Conservation (phyloP, 2,797 vertebrate species). For the Podarcis lilfordi region DNA sequence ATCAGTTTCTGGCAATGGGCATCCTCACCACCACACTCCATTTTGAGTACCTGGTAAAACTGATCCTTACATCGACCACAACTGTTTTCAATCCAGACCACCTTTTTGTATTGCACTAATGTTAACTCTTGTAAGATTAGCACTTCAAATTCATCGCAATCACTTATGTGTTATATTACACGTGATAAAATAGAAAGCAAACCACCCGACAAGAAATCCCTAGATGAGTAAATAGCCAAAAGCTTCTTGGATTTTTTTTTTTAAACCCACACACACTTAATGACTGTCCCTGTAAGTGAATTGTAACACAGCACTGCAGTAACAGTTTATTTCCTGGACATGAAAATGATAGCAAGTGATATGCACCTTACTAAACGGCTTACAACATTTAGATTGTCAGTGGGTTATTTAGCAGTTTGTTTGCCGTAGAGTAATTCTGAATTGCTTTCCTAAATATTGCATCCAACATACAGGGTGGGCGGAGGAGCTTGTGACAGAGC, state of each 20-base stretch:
- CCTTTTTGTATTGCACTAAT: neutral
- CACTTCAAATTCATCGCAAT: neutral
- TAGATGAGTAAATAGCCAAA: neutral
- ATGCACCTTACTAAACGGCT: neutral
- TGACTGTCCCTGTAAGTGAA: neutral
- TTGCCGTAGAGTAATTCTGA: neutral
- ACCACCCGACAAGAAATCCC: neutral
- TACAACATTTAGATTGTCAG: neutral
- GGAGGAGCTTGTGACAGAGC: neutral
- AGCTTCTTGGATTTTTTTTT: too few relatives aligned
- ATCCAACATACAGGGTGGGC: neutral
- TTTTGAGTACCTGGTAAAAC: neutral
- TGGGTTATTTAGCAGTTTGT: neutral
- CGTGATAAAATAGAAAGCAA: neutral
- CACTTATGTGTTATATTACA: neutral
- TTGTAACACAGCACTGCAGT: neutral
- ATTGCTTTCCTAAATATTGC: neutral
- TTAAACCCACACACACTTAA: neutral
- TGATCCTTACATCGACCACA: neutral
- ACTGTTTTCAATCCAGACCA: neutral
- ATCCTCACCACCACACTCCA: neutral
- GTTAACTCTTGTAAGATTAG: neutral
- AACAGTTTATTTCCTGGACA: neutral
- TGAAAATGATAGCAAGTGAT: neutral
- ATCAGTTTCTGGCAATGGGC: neutral